Conservation (phyloP, 2,113 vertebrate genomes). For the Asarcornis scutulata region DNA sequence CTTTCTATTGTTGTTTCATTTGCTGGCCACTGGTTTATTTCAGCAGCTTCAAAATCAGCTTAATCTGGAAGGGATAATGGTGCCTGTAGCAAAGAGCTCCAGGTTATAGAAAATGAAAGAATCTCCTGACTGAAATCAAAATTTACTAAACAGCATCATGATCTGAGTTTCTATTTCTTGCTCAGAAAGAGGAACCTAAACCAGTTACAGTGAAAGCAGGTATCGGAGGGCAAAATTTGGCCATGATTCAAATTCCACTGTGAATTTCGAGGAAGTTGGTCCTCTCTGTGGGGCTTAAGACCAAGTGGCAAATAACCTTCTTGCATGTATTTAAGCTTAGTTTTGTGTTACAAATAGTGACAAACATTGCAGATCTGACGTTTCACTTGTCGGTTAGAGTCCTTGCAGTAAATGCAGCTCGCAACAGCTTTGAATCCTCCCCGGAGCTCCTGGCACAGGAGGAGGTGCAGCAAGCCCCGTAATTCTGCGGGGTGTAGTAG, state of each 20-base stretch:
- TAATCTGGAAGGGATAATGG: background rate
- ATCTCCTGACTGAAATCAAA: background rate
- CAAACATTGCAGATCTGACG: background rate
- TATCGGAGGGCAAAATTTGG: background rate
- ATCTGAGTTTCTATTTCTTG: background rate
- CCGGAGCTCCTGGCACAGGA: background rate
- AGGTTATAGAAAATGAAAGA: background rate
- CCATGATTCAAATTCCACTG: background rate
- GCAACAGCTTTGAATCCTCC: background rate
- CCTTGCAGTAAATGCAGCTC: background rate
- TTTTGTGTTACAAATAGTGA: background rate
- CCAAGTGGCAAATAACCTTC: background rate
- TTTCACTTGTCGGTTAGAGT: rapidly evolving
- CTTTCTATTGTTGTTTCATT: background rate
- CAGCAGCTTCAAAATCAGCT: background rate
- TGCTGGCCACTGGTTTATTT: background rate
- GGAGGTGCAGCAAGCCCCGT: background rate
- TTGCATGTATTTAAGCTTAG: background rate
- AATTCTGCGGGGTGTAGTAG: rapidly evolving
- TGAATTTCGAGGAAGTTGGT: background rate
- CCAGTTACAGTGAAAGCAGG: background rate
- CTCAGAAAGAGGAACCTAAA: background rate
- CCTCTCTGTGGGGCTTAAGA: rapidly evolving
- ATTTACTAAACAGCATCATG: background rate
- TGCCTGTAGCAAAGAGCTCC: background rate